Percentiles rank a stretch among this genome's conserved stretches.
These are phyloP conservation scores for Physeter macrocephalus DNA, from an alignment of 2,113 vertebrate species.

Conservation along the genomic window DNA sequence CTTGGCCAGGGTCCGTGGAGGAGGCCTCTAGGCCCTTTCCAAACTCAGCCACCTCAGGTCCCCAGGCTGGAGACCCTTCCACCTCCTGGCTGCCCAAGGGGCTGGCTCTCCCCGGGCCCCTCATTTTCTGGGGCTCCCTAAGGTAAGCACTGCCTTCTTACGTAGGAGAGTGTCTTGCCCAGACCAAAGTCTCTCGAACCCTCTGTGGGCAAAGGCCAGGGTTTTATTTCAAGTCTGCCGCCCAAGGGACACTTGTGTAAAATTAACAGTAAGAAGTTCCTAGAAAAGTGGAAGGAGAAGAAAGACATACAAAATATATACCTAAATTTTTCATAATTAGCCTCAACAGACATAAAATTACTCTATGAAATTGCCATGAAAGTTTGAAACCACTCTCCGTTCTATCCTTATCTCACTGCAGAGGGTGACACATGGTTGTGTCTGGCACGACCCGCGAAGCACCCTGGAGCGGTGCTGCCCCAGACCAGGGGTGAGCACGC, in stretches of 20 bases:
- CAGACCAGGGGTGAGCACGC: too few species aligned
- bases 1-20: too few species aligned
- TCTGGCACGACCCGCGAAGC: accelerated
- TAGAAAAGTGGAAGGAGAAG: not conserved
- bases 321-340: not conserved
- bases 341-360: not conserved
- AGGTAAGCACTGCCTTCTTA: not conserved
- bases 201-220: not conserved
- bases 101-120: too few species aligned
- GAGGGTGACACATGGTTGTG: not conserved
- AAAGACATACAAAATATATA: not conserved
- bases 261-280: not conserved
- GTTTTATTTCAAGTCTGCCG: not conserved
- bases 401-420: not conserved
- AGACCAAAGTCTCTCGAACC: not conserved
- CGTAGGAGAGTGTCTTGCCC: not conserved
- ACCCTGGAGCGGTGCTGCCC: too few species aligned
- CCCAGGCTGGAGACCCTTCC: not conserved
- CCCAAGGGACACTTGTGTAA: not conserved
- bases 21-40: not conserved
- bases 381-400: not conserved
- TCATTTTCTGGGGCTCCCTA: accelerated
- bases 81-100: too few species aligned
- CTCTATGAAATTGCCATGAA: not conserved
- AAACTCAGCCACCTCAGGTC: not conserved